Percentiles rank a stretch among this genome's conserved stretches.
Evolutionary conservation across 2,797 vertebrate genomes (phyloP).

Genomic region (Myripristis jacobus): DNA sequence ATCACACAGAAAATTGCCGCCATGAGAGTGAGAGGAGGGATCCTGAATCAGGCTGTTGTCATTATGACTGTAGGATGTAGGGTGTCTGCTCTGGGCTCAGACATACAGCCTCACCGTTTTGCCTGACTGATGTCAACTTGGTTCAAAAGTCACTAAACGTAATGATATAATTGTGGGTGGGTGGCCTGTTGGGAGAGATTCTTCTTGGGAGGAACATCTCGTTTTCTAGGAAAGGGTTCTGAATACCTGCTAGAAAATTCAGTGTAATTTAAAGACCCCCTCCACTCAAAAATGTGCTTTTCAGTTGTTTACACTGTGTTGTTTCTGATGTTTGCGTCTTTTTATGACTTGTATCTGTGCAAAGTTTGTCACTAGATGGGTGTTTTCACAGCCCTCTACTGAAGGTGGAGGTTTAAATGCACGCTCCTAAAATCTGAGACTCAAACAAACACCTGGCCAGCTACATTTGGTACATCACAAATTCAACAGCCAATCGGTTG

Average conservation of each 20-base stretch:
- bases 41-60: constrained; percentile 48
- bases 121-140: constrained; percentile 46
- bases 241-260: not conserved
- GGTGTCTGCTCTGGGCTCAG: constrained; percentile 33
- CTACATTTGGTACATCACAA: no score
- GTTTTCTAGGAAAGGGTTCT: constrained; percentile 46
- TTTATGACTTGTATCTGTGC: no score
- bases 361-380: no score
- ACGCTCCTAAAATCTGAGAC: no score
- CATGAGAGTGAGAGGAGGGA: constrained; percentile 45
- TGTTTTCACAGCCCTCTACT: no score
- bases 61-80: constrained; percentile 52
- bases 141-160: constrained; percentile 44
- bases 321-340: no score
- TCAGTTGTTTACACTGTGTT: no score
- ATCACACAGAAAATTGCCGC: constrained; percentile 68
- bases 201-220: constrained; percentile 40
- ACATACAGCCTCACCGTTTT: constrained; percentile 42
- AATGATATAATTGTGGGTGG: constrained; percentile 53
- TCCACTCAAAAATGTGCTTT: no score
- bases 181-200: constrained; percentile 27
- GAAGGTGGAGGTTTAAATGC: no score
- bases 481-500: no score
- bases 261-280: constrained; percentile 6
- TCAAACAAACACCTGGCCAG: no score